These are phyloP conservation scores for Drosophila paramelanica DNA, from an alignment of 2,888 invertebrate species.

Conservation along the genomic window DNA sequence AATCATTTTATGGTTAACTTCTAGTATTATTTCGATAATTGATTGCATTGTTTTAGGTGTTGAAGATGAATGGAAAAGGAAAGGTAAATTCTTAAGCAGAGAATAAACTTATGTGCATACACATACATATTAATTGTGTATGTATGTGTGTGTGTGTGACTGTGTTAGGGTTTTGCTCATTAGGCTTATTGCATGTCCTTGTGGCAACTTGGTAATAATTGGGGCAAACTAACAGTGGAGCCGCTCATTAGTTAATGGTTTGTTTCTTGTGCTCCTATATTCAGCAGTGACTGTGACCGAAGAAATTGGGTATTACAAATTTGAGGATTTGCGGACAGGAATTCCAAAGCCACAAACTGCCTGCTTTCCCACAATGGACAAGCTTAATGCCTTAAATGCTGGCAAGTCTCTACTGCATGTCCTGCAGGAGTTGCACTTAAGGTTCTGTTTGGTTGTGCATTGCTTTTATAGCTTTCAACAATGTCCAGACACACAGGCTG, in stretches of 20 bases:
- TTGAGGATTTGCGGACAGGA: background rate
- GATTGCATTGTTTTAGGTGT: background rate
- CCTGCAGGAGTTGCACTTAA: background rate
- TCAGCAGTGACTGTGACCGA: background rate
- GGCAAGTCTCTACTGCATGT: background rate
- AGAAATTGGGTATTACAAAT: conserved; percentile 1
- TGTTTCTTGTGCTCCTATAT: background rate
- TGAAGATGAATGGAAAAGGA: background rate
- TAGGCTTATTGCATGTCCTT: conserved; percentile 1
- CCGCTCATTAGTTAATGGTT: conserved; percentile 23
- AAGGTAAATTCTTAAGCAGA: background rate
- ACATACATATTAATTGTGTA: background rate
- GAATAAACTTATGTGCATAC: background rate
- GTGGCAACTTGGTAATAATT: conserved; percentile 2
- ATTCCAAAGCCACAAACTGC: conserved; percentile 6
- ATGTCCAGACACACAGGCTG: background rate
- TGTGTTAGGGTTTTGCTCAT: conserved; percentile 7
- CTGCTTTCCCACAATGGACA: conserved; percentile 2
- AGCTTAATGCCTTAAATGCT: conserved; percentile 6
- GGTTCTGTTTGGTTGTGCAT: background rate
- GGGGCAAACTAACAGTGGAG: conserved; percentile 5
- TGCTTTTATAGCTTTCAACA: conserved; percentile 17
- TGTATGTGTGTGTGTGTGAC: background rate
- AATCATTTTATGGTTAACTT: background rate
- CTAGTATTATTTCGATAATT: background rate